Percentiles rank a stretch among this genome's conserved stretches.
phyloP scores from a whole-genome alignment of 2,888 invertebrate species.

The Altica lythri region DNA sequence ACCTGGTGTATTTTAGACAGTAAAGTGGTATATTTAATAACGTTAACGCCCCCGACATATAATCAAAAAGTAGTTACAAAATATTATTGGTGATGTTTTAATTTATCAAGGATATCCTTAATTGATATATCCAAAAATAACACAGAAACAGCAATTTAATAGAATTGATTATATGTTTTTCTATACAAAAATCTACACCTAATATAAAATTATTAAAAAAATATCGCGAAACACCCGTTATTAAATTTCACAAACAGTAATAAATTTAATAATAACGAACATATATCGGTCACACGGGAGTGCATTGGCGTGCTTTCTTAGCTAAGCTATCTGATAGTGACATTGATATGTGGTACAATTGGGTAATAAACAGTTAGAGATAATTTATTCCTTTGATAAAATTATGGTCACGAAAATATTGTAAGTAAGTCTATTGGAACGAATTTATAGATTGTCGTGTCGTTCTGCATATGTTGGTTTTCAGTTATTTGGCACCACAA shows the following conservation, averaged over 20 bases:
- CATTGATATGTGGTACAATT: constrained; percentile 13
- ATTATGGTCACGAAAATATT: constrained; percentile 2
- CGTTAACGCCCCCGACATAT: too few relatives aligned
- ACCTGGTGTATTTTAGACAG: too few relatives aligned
- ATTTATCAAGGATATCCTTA: too few relatives aligned
- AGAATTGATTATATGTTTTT: constrained; percentile 3
- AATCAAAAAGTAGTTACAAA: too few relatives aligned
- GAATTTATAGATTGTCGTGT: too few relatives aligned
- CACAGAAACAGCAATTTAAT: constrained; percentile 14
- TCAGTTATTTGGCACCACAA: too few relatives aligned
- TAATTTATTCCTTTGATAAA: neutral
- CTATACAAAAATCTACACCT: neutral
- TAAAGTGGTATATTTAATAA: too few relatives aligned
- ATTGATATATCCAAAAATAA: too few relatives aligned
- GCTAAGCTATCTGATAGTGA: neutral
- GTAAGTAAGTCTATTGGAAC: too few relatives aligned
- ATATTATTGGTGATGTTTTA: too few relatives aligned
- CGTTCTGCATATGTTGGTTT: too few relatives aligned
- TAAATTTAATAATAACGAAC: constrained; percentile 9
- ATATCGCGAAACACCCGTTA: constrained; percentile 15
- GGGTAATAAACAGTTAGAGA: neutral
- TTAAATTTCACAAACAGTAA: constrained; percentile 17
- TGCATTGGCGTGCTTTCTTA: constrained; percentile 4
- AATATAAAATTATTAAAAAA: constrained; percentile 6
- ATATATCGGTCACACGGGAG: constrained; percentile 1